These are phyloP conservation scores for Triplophysa rosa DNA, from an alignment of 2,113 vertebrate species.

Conservation along the genomic window DNA sequence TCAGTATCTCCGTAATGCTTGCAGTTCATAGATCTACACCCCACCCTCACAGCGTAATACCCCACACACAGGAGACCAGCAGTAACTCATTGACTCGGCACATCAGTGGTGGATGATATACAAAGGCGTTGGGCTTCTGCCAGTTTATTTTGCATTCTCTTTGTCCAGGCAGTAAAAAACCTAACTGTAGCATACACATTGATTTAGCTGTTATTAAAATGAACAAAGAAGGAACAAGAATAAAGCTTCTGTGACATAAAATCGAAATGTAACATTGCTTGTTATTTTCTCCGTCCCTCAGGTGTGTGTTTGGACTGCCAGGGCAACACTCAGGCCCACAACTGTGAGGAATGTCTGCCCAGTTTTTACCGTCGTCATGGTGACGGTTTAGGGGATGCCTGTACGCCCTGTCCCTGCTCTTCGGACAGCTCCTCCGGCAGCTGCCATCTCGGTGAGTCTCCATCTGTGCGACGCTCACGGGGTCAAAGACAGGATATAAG, in stretches of 20 bases:
- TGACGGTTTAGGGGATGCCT: constrained; percentile 60
- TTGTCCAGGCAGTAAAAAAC: neutral
- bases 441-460: constrained; percentile 82
- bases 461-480: constrained; percentile 23
- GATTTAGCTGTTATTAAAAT: neutral
- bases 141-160: neutral
- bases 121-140: constrained; percentile 11
- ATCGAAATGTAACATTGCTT: too few relatives aligned
- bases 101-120: neutral
- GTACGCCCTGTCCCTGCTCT: constrained; percentile 86
- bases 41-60: neutral
- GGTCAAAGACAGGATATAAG: neutral
- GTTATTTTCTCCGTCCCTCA: constrained; percentile 21
- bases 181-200: neutral
- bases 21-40: constrained; percentile 27
- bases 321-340: constrained; percentile 81
- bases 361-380: constrained; percentile 74
- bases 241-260: too few relatives aligned
- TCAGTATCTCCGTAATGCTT: constrained; percentile 26
- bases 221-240: too few relatives aligned
- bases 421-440: constrained; percentile 82
- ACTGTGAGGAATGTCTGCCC: constrained; percentile 87
- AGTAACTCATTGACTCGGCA: neutral
- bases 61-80: neutral
- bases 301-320: constrained; percentile 77